phyloP scores from a whole-genome alignment of 2,113 vertebrate genomes.

The Clupea harengus region DNA sequence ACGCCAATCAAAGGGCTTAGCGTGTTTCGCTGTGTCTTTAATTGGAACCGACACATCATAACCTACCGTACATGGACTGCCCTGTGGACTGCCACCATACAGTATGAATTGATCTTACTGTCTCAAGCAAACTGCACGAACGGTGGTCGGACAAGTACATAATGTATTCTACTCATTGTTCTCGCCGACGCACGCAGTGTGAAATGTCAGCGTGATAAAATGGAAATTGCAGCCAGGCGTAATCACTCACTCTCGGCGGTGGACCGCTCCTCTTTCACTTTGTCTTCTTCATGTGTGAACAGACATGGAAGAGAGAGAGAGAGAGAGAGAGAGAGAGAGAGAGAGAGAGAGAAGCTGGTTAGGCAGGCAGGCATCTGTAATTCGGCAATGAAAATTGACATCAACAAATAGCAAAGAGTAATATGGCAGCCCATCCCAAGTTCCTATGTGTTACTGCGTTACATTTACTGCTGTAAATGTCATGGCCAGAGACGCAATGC shows the following conservation, averaged over 20 bases:
- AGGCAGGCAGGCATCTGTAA: neutral
- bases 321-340: neutral
- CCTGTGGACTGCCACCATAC: neutral
- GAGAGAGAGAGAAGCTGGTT: neutral
- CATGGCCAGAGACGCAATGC: neutral
- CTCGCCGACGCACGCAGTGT: neutral
- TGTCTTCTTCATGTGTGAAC: slow-evolving; percentile 42
- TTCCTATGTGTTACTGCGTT: neutral
- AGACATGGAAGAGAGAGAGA: neutral
- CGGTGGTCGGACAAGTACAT: neutral
- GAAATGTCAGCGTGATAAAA: slow-evolving; percentile 3
- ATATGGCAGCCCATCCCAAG: neutral
- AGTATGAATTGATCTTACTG: neutral
- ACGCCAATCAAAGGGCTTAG: neutral
- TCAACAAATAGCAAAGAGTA: neutral
- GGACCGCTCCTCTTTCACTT: slow-evolving; percentile 33
- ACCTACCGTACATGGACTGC: neutral
- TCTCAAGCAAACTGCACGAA: neutral
- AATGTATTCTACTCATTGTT: slow-evolving; percentile 7
- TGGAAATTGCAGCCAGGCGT: neutral
- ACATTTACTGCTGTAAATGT: neutral
- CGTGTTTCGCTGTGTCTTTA: neutral
- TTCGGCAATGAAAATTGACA: neutral
- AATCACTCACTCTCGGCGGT: slow-evolving; percentile 33
- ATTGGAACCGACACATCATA: neutral